These are phyloP conservation scores for Panagrolaimus sp. DNA, from an alignment of 1,140 invertebrate species.

Conservation along the genomic window DNA sequence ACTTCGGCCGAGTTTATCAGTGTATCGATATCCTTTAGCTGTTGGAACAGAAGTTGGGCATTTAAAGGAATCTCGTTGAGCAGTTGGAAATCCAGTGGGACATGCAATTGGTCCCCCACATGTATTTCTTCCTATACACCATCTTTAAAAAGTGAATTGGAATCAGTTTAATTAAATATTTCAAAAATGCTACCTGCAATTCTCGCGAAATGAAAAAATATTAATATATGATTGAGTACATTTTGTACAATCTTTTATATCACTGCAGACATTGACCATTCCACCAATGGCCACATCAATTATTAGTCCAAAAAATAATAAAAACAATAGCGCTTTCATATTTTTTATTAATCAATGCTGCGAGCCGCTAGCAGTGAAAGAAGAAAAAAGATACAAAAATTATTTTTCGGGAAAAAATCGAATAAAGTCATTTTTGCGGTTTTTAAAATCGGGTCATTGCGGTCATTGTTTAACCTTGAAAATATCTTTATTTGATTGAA, in stretches of 20 bases:
- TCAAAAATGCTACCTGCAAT: slow-evolving; percentile 43
- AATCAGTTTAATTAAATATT: background rate
- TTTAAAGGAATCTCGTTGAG: slow-evolving; percentile 53
- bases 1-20: slow-evolving; percentile 54
- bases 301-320: too few relatives aligned
- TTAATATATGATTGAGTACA: slow-evolving; percentile 55
- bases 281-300: slow-evolving; percentile 16
- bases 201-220: slow-evolving; percentile 56
- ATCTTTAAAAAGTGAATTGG: slow-evolving; percentile 31
- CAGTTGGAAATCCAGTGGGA: slow-evolving; percentile 46
- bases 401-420: too few relatives aligned
- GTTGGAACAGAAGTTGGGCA: slow-evolving; percentile 47
- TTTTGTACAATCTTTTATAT: slow-evolving; percentile 44
- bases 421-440: too few relatives aligned
- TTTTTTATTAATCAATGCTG: too few relatives aligned
- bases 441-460: too few relatives aligned
- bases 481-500: too few relatives aligned
- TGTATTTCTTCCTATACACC: slow-evolving; percentile 51
- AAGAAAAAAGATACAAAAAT: too few relatives aligned
- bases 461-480: too few relatives aligned
- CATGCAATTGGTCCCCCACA: slow-evolving; percentile 55
- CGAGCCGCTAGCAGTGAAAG: too few relatives aligned
- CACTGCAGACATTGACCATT: slow-evolving; percentile 54
- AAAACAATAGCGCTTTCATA: too few relatives aligned
- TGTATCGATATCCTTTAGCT: slow-evolving; percentile 54